phyloP scores from a whole-genome alignment of 2,797 vertebrate genomes.

The Bryconaethiops microstoma region DNA sequence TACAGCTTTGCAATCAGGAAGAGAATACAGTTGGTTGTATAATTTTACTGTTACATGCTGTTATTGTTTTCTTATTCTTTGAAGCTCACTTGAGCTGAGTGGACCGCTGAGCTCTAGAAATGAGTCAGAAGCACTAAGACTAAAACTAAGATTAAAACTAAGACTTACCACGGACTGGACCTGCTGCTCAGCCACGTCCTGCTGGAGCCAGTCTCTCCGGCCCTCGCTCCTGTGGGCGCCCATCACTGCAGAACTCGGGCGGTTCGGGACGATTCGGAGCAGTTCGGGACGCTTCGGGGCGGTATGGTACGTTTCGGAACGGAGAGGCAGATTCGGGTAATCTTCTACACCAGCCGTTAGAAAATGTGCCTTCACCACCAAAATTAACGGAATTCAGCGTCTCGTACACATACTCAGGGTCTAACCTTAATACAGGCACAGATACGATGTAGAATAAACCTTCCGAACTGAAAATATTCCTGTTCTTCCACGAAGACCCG shows the following conservation, averaged over 20 bases:
- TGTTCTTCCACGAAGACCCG: neutral
- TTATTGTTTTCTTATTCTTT: neutral
- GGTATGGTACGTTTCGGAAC: neutral
- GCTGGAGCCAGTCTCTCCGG: constrained; percentile 74
- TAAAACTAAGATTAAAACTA: neutral
- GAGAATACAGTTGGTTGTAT: too few species aligned
- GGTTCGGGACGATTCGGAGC: neutral
- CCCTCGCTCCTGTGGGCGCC: constrained; percentile 79
- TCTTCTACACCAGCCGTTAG: neutral
- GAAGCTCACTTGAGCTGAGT: neutral
- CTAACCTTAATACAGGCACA: neutral
- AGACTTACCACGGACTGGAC: constrained; percentile 65
- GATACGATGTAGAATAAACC: neutral
- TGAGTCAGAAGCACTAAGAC: neutral
- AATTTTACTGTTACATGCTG: too few species aligned
- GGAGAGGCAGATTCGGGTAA: too few species aligned
- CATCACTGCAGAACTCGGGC: constrained; percentile 58
- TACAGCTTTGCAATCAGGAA: too few species aligned
- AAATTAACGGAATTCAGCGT: neutral
- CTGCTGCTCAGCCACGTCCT: constrained; percentile 67
- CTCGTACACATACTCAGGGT: neutral
- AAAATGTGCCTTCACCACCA: neutral
- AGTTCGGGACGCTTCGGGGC: too few species aligned
- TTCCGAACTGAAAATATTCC: neutral
- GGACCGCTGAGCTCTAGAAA: neutral